Conservation (phyloP, 2,113 vertebrate genomes). For the Mormoops blainvillei region DNA sequence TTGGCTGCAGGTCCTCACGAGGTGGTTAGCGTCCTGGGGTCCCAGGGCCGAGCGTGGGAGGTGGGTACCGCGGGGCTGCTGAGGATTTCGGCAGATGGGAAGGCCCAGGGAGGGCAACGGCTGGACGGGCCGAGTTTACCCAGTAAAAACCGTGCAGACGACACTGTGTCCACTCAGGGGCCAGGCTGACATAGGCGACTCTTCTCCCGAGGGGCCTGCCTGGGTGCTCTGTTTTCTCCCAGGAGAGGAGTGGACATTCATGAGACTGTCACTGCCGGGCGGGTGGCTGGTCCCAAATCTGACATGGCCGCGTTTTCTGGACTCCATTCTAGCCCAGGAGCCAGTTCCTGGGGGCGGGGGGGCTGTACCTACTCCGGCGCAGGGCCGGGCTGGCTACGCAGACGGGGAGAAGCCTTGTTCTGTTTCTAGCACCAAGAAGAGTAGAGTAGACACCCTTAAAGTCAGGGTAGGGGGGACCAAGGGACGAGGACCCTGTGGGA, state of each 20-base stretch:
- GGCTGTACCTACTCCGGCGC: not conserved
- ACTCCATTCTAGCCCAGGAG: not conserved
- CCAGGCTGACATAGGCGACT: not conserved
- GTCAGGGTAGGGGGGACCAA: not conserved
- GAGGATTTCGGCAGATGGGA: not conserved
- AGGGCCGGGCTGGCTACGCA: not conserved
- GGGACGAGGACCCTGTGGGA: not conserved
- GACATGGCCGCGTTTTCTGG: not conserved
- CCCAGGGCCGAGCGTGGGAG: not conserved
- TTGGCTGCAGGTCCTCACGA: not conserved
- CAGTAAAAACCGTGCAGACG: too few relatives aligned
- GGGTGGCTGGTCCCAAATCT: not conserved
- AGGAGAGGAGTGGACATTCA: not conserved
- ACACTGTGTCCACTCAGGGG: not conserved
- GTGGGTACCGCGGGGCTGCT: not conserved
- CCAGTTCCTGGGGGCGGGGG: not conserved
- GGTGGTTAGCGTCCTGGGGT: not conserved
- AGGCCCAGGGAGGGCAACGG: not conserved
- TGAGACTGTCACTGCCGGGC: not conserved
- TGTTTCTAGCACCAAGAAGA: not conserved
- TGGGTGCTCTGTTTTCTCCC: accelerated
- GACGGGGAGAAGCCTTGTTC: not conserved
- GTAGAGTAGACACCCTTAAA: not conserved
- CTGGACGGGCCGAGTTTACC: not conserved
- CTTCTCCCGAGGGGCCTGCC: not conserved